A percentile compares a stretch with the other conserved stretches of the same genome.
phyloP scores from a whole-genome alignment of 2,113 vertebrate species.

The Hydrochoerus hydrochaeris region DNA sequence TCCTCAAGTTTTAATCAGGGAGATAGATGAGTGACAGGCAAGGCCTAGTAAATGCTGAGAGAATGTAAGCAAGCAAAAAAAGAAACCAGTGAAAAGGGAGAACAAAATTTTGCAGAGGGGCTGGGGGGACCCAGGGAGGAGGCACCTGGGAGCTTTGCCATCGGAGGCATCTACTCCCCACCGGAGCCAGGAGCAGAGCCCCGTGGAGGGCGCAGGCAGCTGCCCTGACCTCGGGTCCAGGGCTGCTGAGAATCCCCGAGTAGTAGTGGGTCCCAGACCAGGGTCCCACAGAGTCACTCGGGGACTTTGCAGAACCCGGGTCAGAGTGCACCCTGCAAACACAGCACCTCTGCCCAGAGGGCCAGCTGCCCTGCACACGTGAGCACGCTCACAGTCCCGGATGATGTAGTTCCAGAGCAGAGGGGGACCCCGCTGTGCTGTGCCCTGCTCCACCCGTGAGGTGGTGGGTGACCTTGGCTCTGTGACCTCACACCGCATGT shows the following conservation, averaged over 20 bases:
- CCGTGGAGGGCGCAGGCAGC: background rate
- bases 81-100: background rate
- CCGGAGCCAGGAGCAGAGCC: background rate
- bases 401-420: background rate
- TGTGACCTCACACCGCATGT: background rate
- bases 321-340: background rate
- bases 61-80: background rate
- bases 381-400: background rate
- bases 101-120: background rate
- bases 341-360: background rate
- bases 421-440: background rate
- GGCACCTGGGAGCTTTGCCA: background rate
- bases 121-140: background rate
- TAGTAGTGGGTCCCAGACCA: background rate
- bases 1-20: conserved; percentile 58
- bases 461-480: background rate
- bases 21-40: conserved; percentile 22
- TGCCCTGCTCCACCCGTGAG: background rate
- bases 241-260: background rate
- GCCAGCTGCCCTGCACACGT: rapidly evolving
- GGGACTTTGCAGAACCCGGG: background rate
- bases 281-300: rapidly evolving
- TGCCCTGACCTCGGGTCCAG: background rate
- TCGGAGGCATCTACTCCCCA: background rate
- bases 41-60: conserved; percentile 36